These are phyloP conservation scores for Alcedo quadribrachys DNA, from an alignment of 2,797 vertebrate genomes.

Conservation along the genomic window DNA sequence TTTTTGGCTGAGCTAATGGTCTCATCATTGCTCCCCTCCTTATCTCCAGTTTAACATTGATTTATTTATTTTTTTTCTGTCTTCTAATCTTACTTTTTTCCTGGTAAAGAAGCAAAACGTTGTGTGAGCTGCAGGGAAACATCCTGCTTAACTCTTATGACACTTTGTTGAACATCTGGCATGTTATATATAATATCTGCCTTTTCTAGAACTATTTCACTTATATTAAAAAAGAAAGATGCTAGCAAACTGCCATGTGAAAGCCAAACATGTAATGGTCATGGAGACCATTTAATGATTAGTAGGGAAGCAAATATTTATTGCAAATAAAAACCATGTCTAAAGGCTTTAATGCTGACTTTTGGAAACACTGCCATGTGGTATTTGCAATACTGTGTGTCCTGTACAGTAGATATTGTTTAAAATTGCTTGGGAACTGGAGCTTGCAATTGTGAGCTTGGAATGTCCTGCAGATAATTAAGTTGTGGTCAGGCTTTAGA, in stretches of 20 bases:
- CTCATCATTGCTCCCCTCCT: background rate
- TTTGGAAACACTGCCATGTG: conserved; percentile 69
- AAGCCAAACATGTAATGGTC: conserved; percentile 62
- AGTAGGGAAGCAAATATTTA: conserved; percentile 83
- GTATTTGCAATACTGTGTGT: conserved; percentile 75
- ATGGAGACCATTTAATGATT: conserved; percentile 80
- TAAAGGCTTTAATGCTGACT: conserved; percentile 73
- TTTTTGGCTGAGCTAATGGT: background rate
- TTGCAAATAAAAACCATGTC: conserved; percentile 84
- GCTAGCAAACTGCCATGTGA: conserved; percentile 57
- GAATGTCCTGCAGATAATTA: conserved; percentile 95
- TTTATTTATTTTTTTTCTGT: background rate
- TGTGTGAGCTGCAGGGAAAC: background rate
- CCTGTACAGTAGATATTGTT: conserved; percentile 86
- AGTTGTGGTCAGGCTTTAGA: conserved; percentile 88
- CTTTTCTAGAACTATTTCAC: conserved; percentile 27
- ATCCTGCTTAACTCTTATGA: background rate
- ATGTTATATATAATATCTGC: background rate
- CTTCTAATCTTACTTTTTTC: background rate
- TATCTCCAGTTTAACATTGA: background rate
- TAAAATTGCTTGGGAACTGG: conserved; percentile 86
- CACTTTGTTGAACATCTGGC: background rate
- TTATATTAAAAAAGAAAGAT: conserved; percentile 62
- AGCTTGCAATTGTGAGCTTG: conserved; percentile 89
- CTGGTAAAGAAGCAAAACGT: background rate